Evolutionary conservation across 1,140 invertebrate genomes (phyloP), one percentile per base, ranked within the genome.

Genomic region (Anagrus nilaparvatae): DNA sequence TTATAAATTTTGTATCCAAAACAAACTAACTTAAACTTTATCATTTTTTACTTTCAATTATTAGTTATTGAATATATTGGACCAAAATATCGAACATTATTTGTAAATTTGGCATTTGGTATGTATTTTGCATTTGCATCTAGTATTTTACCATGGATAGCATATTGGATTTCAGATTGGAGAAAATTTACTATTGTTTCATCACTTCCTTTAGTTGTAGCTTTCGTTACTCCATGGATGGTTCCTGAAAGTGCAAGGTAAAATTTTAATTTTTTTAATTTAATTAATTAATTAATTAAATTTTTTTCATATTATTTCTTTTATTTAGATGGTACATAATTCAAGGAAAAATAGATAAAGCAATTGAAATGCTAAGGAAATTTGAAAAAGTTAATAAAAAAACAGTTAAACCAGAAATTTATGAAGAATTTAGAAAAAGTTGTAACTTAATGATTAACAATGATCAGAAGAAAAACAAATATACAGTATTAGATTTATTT

Each of bases 401-500:
- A 8, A 51, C 55, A 29, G 64, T 84, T 14, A 58, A 68, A 3
- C 48, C 52, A 8, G 20, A 54, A 7, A 34, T 68, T 10, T 63
- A 63, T 39, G 47, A 60, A 13, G 53, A 66, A 41, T 62, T 69
- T 44, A 47, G 56, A 36, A 60, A 50, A n/a, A 32, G 43, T 20
- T 46, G 44, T 19, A 43, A 70, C 3, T 65, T 75, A 4, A 66
- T 77, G 43, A 74, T 78, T 47, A 76, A 79, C 48, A 79, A 83
- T 55, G n/a, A n/a, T n/a, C 72, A 76, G 7, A 65, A 71, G 42
- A 70, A 73, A 40, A 72, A 74, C 41, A 77, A 71, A 10, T 85
- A 86, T 53, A 86, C 84, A 1, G 81, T 87, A 0, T 19, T 84
- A 25, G 81, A 87, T 61, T 73, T 87, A 2, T 86, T 87, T 61